Evolutionary conservation across 2,113 vertebrate genomes (phyloP), one percentile per base, ranked within the genome.

Genomic region (Rhegmatorhina hoffmannsi): DNA sequence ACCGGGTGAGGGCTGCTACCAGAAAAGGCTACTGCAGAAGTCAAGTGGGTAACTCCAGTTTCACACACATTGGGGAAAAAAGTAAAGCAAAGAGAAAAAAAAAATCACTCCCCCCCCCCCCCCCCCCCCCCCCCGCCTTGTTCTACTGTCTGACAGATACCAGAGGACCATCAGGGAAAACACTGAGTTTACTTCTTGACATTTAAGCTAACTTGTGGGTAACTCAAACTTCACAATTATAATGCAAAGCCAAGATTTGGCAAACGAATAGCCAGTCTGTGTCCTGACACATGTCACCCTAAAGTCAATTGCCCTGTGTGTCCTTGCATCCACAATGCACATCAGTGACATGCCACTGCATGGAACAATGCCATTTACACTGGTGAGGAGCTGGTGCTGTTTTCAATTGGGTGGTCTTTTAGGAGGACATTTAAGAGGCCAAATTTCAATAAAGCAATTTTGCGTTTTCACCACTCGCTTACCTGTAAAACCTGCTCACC

Each of bases 401-500:
- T 91, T 82, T n/a, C 36, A 36, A 75, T 9, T 5, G 33, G 49
- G 33, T 62, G 18, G 33, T 60, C 14, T 31, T 40, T 50, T 13
- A 84, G 33, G 5, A 18, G 36, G 19, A 43, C 21, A 33, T 44
- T 55, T 44, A 60, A 87, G n/a, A 92, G 24, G 44, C 13, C n/a
- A n/a, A 72, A 87, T 40, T 44, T 84, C 63, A 74, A 33, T 56
- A 58, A 23, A 72, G 34, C 5, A 11, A 18, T 24, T 59, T 47
- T 8, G 34, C 68, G 4, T 33, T 52, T 67, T 50, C 29, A 34
- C 46, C 55, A 40, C 13, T 79, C 2, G 40, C 97, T 98, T 63
- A 99, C 99, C 99, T 98, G 97, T 98, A 99, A 82, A 98, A 88
- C 93, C 98, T 98, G 97, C 98, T 99, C 94, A 99, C 98, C 8